phyloP scores from a whole-genome alignment of 1,140 invertebrate species.

The Dryas iulia region DNA sequence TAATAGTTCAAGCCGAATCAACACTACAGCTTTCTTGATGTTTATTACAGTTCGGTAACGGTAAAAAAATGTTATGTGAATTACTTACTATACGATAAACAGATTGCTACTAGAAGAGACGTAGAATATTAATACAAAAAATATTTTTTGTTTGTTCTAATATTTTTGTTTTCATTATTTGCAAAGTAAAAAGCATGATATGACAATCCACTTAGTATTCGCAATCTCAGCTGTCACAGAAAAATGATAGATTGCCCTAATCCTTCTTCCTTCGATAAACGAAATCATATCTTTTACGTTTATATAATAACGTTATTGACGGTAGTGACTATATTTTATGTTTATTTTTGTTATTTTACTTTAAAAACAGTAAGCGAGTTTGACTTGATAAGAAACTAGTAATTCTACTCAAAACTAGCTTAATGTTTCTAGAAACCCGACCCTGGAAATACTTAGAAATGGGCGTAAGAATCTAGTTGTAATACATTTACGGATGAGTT shows the following conservation, averaged over 20 bases:
- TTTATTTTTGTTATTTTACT: not conserved
- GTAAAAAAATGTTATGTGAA: not conserved
- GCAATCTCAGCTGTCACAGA: not conserved
- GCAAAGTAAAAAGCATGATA: not conserved
- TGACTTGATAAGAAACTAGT: slow-evolving; percentile 19
- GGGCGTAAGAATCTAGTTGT: slow-evolving; percentile 11
- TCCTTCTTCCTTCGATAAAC: not conserved
- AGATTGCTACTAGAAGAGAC: not conserved
- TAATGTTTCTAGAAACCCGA: slow-evolving; percentile 26
- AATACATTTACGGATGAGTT: not conserved
- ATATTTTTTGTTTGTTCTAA: not conserved
- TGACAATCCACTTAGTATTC: not conserved
- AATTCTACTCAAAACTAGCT: slow-evolving; percentile 19
- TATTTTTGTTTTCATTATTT: not conserved
- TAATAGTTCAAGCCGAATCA: not conserved
- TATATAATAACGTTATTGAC: not conserved
- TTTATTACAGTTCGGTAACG: not conserved
- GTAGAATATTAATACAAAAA: not conserved
- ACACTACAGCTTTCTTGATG: not conserved
- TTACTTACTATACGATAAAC: no score
- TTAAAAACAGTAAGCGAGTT: not conserved
- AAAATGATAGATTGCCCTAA: not conserved
- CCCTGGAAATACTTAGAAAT: slow-evolving; percentile 25
- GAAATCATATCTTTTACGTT: not conserved
- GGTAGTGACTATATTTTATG: not conserved